Evolutionary conservation across 2,888 invertebrate genomes (phyloP), one percentile per base, ranked within the genome.

Genomic region (Melitaea athalia): DNA sequence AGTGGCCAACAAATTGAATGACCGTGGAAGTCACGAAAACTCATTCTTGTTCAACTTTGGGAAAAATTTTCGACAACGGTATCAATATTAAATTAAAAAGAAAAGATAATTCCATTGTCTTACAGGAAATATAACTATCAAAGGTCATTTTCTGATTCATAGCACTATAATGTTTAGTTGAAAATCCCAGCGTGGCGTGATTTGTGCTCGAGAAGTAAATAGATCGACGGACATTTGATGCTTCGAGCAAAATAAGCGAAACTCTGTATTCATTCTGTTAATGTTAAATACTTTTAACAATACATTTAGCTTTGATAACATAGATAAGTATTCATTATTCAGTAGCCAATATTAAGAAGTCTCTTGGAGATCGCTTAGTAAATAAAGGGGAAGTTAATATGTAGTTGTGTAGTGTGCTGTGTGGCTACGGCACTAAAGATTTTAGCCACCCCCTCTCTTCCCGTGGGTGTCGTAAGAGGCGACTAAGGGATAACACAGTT

Each of bases 131-230:
- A 55, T 31, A 55, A 55, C 33, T 55, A 33, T 55, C n/a, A 38
- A 33, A 14, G 33, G 55, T 53, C 55, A 17, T 52, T 52, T 52
- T 52, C 24, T 52, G 52, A 52, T 52, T 52, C 52, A 52, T 52
- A 31, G 52, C 10, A 24, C 12, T 31, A 33, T 33, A 55, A 55
- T 55, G n/a, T 33, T 33, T 42, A 31, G 38, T 50, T 24, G 67
- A 66, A 80, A 83, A 82, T 81, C 79, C 77, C 68, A 55, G 63
- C 70, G 76, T 81, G 78, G 84, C 82, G 84, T 86, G 84, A 84
- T 85, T 84, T 78, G 76, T 81, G 78, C 81, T 75, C 72, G 75
- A 77, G 72, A 78, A 77, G 82, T 81, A 82, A 84, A 85, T 80
- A 78, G 81, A 83, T 81, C 77, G 76, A 38, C 69, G 63, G 65